Evolutionary conservation across 2,797 vertebrate genomes (phyloP).

Genomic region (Crocidura indochinensis): DNA sequence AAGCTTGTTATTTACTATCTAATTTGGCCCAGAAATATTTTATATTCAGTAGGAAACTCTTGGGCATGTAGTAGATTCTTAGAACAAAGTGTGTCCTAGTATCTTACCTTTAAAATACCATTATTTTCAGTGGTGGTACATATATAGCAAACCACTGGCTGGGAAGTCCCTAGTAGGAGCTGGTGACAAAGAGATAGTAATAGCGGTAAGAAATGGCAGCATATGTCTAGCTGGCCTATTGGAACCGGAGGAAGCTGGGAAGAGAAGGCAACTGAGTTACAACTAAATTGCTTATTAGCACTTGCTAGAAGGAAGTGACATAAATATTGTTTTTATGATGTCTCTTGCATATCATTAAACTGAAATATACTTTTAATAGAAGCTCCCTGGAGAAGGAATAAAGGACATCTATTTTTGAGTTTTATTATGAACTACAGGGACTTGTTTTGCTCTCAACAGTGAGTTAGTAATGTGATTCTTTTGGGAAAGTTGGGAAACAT

Average conservation of each 20-base stretch:
- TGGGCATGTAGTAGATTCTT: background rate
- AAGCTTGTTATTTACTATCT: background rate
- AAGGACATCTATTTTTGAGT: slow-evolving; percentile 63
- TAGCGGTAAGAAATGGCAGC: background rate
- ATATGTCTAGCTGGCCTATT: background rate
- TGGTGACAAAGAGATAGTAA: background rate
- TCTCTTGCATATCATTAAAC: slow-evolving; percentile 53
- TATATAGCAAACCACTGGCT: background rate
- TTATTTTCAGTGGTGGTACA: background rate
- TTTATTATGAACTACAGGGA: slow-evolving; percentile 60
- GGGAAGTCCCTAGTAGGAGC: background rate
- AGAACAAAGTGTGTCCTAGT: background rate
- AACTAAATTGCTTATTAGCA: slow-evolving; percentile 40
- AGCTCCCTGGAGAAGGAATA: slow-evolving; percentile 55
- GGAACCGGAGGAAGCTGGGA: background rate
- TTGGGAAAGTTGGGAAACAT: background rate
- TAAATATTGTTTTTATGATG: slow-evolving; percentile 11
- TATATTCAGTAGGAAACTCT: background rate
- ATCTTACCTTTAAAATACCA: background rate
- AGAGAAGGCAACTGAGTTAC: slow-evolving; percentile 23
- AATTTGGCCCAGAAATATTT: background rate
- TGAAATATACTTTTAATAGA: slow-evolving; percentile 36
- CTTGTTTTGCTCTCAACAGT: background rate
- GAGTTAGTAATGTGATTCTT: background rate
- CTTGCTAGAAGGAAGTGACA: slow-evolving; percentile 35